Evolutionary conservation across 1,140 invertebrate species (phyloP).

Genomic region (Aphelinus certus): DNA sequence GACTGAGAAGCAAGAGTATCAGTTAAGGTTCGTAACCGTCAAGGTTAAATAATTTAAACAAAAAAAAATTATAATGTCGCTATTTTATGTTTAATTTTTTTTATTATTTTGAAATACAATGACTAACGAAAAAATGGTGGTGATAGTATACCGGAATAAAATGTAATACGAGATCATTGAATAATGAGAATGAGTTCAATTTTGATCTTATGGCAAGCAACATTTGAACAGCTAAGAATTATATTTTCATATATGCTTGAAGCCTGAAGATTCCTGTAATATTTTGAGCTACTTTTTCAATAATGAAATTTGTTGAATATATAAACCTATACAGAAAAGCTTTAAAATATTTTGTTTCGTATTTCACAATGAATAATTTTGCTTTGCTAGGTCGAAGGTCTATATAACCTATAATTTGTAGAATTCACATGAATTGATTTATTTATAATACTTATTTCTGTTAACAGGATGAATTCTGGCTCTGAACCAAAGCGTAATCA

Average conservation of each 20-base stretch:
- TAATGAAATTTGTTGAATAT: too few relatives aligned
- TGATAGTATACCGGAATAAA: too few relatives aligned
- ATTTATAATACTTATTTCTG: constrained; percentile 2
- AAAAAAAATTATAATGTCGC: too few relatives aligned
- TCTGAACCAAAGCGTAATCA: constrained; percentile 45
- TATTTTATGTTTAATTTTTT: neutral
- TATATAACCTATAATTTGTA: too few relatives aligned
- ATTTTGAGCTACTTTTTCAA: too few relatives aligned
- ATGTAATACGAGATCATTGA: too few relatives aligned
- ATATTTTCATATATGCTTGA: too few relatives aligned
- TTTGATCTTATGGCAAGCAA: too few relatives aligned
- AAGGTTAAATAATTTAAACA: constrained; percentile 1
- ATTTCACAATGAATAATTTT: neutral
- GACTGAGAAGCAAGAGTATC: constrained; percentile 49
- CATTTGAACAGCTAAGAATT: too few relatives aligned
- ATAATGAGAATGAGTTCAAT: too few relatives aligned
- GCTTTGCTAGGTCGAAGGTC: neutral
- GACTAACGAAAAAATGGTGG: too few relatives aligned
- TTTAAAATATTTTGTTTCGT: neutral
- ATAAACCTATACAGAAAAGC: neutral
- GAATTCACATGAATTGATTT: neutral
- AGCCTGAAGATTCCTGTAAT: too few relatives aligned
- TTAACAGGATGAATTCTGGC: constrained; percentile 47
- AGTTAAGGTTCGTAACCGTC: constrained; percentile 47
- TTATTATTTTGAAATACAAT: neutral